Evolutionary conservation across 2,113 vertebrate species (phyloP).

Genomic region (Myiozetetes cayanensis): DNA sequence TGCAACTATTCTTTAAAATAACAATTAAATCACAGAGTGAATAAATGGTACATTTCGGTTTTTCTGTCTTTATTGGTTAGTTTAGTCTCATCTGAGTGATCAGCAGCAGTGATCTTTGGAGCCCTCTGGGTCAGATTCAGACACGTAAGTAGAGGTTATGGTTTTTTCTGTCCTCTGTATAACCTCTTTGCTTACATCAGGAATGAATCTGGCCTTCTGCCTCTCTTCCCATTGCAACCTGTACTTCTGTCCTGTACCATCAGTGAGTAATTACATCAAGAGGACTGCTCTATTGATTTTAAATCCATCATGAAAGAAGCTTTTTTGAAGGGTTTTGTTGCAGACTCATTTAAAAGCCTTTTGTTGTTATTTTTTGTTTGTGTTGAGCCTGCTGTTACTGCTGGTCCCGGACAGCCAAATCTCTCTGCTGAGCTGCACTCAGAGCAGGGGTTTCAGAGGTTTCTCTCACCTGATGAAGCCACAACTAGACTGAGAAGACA

Average conservation of each 20-base stretch:
- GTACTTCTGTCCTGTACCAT: background rate
- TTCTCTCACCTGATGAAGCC: background rate
- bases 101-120: background rate
- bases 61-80: background rate
- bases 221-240: background rate
- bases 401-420: background rate
- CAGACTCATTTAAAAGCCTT: background rate
- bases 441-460: background rate
- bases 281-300: slow-evolving; percentile 28
- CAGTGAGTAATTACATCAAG: slow-evolving; percentile 14
- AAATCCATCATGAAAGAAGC: background rate
- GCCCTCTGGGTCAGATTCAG: background rate
- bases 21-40: background rate
- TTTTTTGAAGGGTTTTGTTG: background rate
- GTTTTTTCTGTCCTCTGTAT: background rate
- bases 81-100: background rate
- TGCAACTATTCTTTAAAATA: background rate
- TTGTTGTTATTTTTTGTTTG: background rate
- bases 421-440: background rate
- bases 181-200: background rate
- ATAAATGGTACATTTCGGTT: background rate
- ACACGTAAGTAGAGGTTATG: background rate
- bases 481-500: background rate
- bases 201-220: background rate
- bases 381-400: background rate